These are phyloP conservation scores for Erebia epiphron DNA, from an alignment of 2,888 invertebrate genomes.

Conservation along the genomic window DNA sequence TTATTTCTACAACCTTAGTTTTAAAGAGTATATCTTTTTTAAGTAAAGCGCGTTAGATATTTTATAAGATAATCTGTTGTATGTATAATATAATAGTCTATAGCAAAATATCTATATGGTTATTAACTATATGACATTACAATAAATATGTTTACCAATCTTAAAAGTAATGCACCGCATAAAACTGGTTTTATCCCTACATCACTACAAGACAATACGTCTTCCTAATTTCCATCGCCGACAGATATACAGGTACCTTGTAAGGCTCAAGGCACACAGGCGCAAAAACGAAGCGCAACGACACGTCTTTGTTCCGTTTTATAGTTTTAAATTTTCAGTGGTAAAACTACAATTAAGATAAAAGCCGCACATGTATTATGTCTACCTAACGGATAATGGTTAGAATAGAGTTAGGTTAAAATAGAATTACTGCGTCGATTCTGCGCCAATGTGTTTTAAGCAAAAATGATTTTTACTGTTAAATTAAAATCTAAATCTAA, in stretches of 20 bases:
- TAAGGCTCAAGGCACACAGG: not conserved
- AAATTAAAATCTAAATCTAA: no score
- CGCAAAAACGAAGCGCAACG: no score
- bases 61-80: not conserved
- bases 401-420: no score
- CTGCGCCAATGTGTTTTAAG: no score
- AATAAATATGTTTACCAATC: not conserved
- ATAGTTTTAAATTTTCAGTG: no score
- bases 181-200: not conserved
- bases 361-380: no score
- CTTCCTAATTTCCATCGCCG: not conserved
- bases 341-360: no score
- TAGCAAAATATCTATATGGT: slow-evolving; percentile 10
- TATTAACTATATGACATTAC: not conserved
- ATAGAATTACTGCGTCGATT: no score
- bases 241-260: slow-evolving; percentile 18
- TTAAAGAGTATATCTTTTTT: not conserved
- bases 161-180: not conserved
- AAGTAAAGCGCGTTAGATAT: not conserved
- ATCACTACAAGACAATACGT: no score
- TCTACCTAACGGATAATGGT: no score
- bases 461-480: no score
- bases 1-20: slow-evolving; percentile 11
- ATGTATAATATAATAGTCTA: not conserved
- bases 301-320: no score